A percentile compares a stretch with the other conserved stretches of the same genome.
Evolutionary conservation across 1,140 invertebrate species (phyloP).

Genomic region (Scaptomyza hsui): DNA sequence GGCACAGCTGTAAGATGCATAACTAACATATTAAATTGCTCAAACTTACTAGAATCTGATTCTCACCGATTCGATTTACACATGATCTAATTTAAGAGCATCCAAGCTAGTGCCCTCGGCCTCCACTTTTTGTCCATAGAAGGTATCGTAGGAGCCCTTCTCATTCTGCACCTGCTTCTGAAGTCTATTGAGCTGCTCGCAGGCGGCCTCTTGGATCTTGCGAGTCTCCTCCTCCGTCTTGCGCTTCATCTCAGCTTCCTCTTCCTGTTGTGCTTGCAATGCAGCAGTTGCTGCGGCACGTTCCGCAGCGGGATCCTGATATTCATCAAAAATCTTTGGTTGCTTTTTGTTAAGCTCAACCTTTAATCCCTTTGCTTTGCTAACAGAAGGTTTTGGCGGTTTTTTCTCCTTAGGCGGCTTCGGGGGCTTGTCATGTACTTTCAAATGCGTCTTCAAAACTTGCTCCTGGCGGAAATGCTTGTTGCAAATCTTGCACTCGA

Average conservation of each 20-base stretch:
- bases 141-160: constrained; percentile 66
- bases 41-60: constrained; percentile 19
- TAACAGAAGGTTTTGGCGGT: constrained; percentile 39
- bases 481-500: constrained; percentile 74
- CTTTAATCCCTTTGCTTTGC: constrained; percentile 61
- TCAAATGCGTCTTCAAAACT: constrained; percentile 76
- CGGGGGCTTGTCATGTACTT: constrained; percentile 72
- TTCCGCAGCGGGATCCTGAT: constrained; percentile 69
- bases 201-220: constrained; percentile 74
- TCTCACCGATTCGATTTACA: constrained; percentile 42
- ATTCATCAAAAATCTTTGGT: constrained; percentile 69
- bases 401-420: constrained; percentile 57
- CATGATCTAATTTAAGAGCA: constrained; percentile 63
- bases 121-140: constrained; percentile 63
- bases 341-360: constrained; percentile 47
- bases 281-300: constrained; percentile 70
- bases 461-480: constrained; percentile 79
- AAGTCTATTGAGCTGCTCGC: constrained; percentile 70
- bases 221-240: constrained; percentile 70
- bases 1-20: constrained; percentile 34
- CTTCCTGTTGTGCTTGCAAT: constrained; percentile 64
- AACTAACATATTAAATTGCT: constrained; percentile 17
- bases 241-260: constrained; percentile 72
- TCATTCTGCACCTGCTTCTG: constrained; percentile 60
- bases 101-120: constrained; percentile 52